Percentiles rank a stretch among this genome's conserved stretches.
phyloP scores from a whole-genome alignment of 2,797 vertebrate genomes.

The Mionectes olivaceus region DNA sequence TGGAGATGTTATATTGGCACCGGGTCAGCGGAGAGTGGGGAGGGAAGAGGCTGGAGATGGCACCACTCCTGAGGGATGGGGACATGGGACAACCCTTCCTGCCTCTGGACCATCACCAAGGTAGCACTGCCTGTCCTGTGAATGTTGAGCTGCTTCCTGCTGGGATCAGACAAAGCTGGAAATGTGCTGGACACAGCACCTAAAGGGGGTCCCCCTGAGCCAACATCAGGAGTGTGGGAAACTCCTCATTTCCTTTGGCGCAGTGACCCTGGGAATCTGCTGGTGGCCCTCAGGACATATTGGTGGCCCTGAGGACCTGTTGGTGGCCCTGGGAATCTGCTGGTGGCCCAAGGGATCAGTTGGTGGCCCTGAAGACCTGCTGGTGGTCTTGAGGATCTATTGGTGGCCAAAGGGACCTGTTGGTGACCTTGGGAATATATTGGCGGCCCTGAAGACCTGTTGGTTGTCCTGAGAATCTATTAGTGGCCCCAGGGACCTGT shows the following conservation, averaged over 20 bases:
- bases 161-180: accelerated
- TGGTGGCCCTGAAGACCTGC: background rate
- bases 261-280: background rate
- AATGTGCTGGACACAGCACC: accelerated
- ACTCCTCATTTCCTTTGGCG: background rate
- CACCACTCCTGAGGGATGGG: background rate
- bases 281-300: background rate
- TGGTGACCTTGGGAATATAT: background rate
- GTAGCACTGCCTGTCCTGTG: background rate
- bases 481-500: background rate
- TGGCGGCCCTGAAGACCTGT: background rate
- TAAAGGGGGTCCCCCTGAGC: background rate
- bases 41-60: background rate
- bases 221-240: background rate
- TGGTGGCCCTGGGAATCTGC: background rate
- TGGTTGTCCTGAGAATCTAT: background rate
- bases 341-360: background rate
- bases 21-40: background rate
- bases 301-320: background rate
- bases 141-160: background rate
- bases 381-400: too few relatives aligned
- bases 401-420: background rate
- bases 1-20: background rate
- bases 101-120: background rate
- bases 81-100: accelerated